Percentiles rank a stretch among this genome's conserved stretches.
phyloP scores from a whole-genome alignment of 2,797 vertebrate species.

The Myotis pilosus region DNA sequence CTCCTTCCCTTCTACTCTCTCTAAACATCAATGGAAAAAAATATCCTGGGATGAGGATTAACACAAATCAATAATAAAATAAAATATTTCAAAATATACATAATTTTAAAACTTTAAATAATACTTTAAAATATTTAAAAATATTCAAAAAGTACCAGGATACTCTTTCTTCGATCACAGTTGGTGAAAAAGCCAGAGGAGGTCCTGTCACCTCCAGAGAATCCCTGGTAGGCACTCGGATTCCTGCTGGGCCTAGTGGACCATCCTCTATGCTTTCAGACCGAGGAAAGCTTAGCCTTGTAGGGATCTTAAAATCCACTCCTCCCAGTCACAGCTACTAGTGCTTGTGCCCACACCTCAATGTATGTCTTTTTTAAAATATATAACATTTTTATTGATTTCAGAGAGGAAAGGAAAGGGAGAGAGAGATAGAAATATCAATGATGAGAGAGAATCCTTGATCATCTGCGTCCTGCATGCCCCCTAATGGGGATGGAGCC shows the following conservation, averaged over 20 bases:
- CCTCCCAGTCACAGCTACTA: not conserved
- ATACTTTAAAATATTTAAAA: not conserved
- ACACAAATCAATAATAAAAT: not conserved
- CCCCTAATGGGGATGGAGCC: too few species aligned
- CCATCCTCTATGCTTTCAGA: conserved; percentile 19
- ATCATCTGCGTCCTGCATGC: too few species aligned
- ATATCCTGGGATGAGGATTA: not conserved
- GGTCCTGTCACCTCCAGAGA: not conserved
- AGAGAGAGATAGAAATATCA: too few species aligned
- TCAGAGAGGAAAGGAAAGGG: too few species aligned
- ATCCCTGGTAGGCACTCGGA: not conserved
- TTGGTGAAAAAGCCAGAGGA: conserved; percentile 33
- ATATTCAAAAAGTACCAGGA: conserved; percentile 62
- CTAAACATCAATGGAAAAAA: not conserved
- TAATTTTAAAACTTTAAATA: not conserved
- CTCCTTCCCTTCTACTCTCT: not conserved
- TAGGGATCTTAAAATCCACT: not conserved
- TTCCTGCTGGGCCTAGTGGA: not conserved
- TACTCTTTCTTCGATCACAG: conserved; percentile 62
- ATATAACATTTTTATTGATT: too few species aligned
- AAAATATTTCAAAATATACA: not conserved
- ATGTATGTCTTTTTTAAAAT: not conserved
- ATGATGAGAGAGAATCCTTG: too few species aligned
- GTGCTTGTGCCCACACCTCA: not conserved
- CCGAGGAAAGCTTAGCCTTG: not conserved